Evolutionary conservation across 1,140 invertebrate genomes (phyloP).

Genomic region (Asbolus verrucosus): DNA sequence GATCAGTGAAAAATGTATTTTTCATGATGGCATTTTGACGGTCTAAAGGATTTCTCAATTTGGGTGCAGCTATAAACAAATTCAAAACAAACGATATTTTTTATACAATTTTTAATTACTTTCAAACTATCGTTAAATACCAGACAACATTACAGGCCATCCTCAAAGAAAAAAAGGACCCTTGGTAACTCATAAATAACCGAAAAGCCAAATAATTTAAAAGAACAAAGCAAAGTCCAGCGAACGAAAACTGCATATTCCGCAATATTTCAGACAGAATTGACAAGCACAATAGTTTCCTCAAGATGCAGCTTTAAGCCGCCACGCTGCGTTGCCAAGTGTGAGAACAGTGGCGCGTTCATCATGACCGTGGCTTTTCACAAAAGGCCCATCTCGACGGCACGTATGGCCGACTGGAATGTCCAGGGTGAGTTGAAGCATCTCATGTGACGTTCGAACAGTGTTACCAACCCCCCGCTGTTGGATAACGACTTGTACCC

Average conservation of each 20-base stretch:
- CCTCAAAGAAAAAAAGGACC: no score
- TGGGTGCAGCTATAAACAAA: no score
- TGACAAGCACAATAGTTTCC: constrained; percentile 60
- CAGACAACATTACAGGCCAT: no score
- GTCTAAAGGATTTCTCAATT: no score
- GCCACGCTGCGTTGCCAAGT: constrained; percentile 50
- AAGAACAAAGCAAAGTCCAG: constrained; percentile 40
- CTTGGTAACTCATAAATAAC: not conserved
- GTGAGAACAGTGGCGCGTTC: constrained; percentile 8
- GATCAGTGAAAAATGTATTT: no score
- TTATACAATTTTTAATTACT: no score
- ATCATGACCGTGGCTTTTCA: constrained; percentile 6
- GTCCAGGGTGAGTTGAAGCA: constrained; percentile 59
- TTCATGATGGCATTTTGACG: no score
- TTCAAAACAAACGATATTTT: no score
- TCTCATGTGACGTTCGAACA: constrained; percentile 57
- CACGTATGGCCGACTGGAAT: constrained; percentile 46
- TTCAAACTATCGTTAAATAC: no score
- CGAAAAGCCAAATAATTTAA: constrained; percentile 8
- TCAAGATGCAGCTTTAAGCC: constrained; percentile 57
- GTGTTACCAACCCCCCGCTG: constrained; percentile 56
- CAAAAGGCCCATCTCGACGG: constrained; percentile 46
- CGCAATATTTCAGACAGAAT: constrained; percentile 58
- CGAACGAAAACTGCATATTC: constrained; percentile 54
- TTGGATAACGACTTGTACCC: constrained; percentile 57